These are phyloP conservation scores for Lacerta viridis DNA, from an alignment of 2,797 vertebrate species.

Conservation along the genomic window DNA sequence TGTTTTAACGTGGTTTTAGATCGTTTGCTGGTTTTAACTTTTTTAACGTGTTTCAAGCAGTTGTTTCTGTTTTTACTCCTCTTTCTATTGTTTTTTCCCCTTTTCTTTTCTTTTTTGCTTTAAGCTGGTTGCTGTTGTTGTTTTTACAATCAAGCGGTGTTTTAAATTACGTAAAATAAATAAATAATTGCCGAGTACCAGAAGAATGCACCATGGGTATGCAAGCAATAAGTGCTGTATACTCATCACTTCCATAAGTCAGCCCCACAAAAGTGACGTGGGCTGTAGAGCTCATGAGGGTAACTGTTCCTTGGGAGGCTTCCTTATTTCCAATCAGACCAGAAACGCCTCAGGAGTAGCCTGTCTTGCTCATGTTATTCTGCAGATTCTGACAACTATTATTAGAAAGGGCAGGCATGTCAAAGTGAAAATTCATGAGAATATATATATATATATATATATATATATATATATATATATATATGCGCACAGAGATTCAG, in stretches of 20 bases:
- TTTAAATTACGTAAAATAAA: no score
- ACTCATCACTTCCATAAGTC: constrained; percentile 5
- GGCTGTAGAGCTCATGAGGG: constrained; percentile 3
- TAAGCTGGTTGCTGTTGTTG: no score
- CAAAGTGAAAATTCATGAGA: constrained; percentile 44
- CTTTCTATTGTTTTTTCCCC: no score
- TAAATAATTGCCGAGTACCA: not conserved
- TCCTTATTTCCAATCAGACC: constrained; percentile 35
- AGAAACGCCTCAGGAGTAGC: constrained; percentile 26
- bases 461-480: no score
- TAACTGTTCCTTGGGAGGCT: constrained; percentile 6
- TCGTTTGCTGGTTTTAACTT: no score
- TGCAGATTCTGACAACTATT: constrained; percentile 42
- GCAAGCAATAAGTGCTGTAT: constrained; percentile 1
- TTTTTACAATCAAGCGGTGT: no score
- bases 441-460: not conserved
- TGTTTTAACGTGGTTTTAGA: no score
- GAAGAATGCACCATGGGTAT: not conserved
- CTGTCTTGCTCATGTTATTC: constrained; percentile 46
- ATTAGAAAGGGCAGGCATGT: constrained; percentile 12
- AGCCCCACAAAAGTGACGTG: constrained; percentile 28
- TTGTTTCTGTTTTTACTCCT: no score
- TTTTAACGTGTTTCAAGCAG: no score
- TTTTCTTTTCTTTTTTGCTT: no score
- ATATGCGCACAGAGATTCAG: constrained; percentile 4